Evolutionary conservation across 2,797 vertebrate species (phyloP).

Genomic region (Pitangus sulphuratus): DNA sequence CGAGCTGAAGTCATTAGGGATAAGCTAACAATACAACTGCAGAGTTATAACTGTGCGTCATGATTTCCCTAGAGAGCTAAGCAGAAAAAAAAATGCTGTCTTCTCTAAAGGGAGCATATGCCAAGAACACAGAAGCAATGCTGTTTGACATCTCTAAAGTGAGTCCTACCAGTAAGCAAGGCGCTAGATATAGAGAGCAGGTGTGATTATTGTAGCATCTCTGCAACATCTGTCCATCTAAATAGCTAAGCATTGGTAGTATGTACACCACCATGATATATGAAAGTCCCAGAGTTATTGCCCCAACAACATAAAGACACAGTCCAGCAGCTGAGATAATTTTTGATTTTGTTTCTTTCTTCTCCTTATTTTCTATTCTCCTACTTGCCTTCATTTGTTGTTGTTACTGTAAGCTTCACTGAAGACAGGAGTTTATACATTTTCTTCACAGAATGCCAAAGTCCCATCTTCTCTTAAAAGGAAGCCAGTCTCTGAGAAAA

Average conservation of each 20-base stretch:
- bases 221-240: not conserved
- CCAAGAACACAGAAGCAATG: not conserved
- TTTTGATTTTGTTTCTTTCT: not conserved
- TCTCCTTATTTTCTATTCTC: not conserved
- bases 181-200: not conserved
- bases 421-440: not conserved
- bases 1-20: not conserved
- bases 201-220: not conserved
- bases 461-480: not conserved
- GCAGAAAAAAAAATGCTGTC: slow-evolving; percentile 7
- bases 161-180: not conserved
- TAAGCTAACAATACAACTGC: not conserved
- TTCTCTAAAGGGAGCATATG: not conserved
- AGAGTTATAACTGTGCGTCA: not conserved
- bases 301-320: not conserved
- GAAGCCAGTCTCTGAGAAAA: not conserved
- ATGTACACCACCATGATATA: not conserved
- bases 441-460: not conserved
- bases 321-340: not conserved
- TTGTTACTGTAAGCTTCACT: not conserved
- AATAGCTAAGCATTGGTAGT: not conserved
- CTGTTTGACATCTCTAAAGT: not conserved
- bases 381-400: not conserved
- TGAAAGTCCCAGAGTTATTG: not conserved
- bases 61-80: not conserved